Conservation (phyloP, 2,888 invertebrate species). For the Leucoptera coffeella region DNA sequence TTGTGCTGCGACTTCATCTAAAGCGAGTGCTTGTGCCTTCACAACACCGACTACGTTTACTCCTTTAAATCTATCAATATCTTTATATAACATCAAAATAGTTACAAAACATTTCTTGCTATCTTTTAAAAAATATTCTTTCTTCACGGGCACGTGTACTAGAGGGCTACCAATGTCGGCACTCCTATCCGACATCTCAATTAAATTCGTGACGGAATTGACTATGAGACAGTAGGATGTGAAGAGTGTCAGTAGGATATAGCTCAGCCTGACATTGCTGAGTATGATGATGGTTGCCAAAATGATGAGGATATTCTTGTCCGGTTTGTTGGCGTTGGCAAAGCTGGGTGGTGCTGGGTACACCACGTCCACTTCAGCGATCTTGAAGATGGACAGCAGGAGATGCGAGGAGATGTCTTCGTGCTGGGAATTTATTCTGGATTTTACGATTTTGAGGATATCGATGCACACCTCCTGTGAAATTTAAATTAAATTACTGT, state of each 20-base stretch:
- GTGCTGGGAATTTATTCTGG: slow-evolving; percentile 79
- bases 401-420: slow-evolving; percentile 82
- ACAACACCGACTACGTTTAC: slow-evolving; percentile 20
- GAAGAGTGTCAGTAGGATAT: slow-evolving; percentile 1
- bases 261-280: slow-evolving; percentile 18
- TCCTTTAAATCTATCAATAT: slow-evolving; percentile 19
- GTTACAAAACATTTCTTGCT: slow-evolving; percentile 25
- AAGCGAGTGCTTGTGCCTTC: slow-evolving; percentile 40
- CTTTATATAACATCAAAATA: slow-evolving; percentile 35
- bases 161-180: slow-evolving; percentile 11
- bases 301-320: slow-evolving; percentile 18
- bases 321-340: slow-evolving; percentile 19
- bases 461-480: slow-evolving; percentile 80
- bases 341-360: slow-evolving; percentile 63
- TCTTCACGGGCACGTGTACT: slow-evolving; percentile 9
- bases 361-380: slow-evolving; percentile 85
- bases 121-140: no score
- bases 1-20: slow-evolving; percentile 30
- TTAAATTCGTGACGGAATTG: slow-evolving; percentile 36
- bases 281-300: slow-evolving; percentile 22
- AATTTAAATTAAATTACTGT: no score
- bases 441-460: slow-evolving; percentile 72
- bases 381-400: slow-evolving; percentile 84
- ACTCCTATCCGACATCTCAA: no score
- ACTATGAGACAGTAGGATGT: slow-evolving; percentile 10